These are phyloP conservation scores for Latrodectus elegans DNA, from an alignment of 2,888 invertebrate genomes.

Conservation along the genomic window DNA sequence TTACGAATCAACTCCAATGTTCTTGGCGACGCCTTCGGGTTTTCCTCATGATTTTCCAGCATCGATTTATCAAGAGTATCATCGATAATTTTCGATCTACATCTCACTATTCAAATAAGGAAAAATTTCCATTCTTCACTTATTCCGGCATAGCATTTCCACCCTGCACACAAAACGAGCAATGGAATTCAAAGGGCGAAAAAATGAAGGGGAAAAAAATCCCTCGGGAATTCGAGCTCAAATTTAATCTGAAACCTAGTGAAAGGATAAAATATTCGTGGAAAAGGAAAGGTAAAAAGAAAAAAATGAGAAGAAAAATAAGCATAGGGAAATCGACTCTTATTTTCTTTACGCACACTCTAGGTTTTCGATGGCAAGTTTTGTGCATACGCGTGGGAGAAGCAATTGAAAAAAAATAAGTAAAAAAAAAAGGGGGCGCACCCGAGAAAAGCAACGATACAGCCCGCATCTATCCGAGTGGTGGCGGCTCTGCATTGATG, in stretches of 20 bases:
- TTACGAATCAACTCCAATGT: no score
- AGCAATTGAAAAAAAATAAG: neutral
- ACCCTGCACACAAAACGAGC: neutral
- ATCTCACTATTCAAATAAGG: neutral
- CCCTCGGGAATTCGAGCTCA: conserved; percentile 21
- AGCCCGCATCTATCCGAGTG: conserved; percentile 56
- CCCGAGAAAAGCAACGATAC: neutral
- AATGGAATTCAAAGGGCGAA: conserved; percentile 1
- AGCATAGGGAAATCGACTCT: conserved; percentile 40
- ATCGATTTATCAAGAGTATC: no score
- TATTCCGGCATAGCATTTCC: neutral
- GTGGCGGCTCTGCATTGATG: conserved; percentile 63
- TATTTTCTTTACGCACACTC: conserved; percentile 41
- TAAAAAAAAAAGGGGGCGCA: conserved; percentile 18
- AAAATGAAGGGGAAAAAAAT: neutral
- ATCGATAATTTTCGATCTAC: neutral
- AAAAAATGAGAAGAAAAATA: neutral
- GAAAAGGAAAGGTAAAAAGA: neutral
- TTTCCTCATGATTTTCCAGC: no score
- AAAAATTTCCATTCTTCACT: conserved; percentile 3
- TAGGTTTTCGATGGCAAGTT: conserved; percentile 43
- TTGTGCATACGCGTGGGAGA: conserved; percentile 30
- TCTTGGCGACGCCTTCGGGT: no score
- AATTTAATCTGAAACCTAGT: conserved; percentile 54
- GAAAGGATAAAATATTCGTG: conserved; percentile 57